Percentiles rank a stretch among this genome's conserved stretches.
phyloP scores from a whole-genome alignment of 2,797 vertebrate genomes.

The Tapirus indicus region DNA sequence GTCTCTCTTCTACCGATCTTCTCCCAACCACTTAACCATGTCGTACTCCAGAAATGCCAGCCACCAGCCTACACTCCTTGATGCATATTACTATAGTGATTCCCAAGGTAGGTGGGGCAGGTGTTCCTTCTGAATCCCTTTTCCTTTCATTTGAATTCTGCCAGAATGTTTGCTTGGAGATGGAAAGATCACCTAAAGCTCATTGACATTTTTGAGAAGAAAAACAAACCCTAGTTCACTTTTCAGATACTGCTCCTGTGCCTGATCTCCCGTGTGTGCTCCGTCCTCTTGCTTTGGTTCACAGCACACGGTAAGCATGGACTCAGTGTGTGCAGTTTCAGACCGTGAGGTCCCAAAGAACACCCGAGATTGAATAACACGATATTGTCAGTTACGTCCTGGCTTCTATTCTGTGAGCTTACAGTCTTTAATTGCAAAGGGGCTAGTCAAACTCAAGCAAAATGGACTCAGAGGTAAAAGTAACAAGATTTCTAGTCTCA shows the following conservation, averaged over 20 bases:
- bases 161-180: too few relatives aligned
- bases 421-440: neutral
- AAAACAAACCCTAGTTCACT: neutral
- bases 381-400: neutral
- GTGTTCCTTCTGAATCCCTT: too few relatives aligned
- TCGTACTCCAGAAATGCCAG: too few relatives aligned
- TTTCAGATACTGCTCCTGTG: neutral
- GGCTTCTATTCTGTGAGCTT: neutral
- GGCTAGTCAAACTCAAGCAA: neutral
- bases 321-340: too few relatives aligned
- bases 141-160: too few relatives aligned
- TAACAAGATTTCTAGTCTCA: neutral
- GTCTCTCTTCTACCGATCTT: too few relatives aligned
- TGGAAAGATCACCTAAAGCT: neutral
- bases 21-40: too few relatives aligned
- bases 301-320: neutral
- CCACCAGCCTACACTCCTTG: too few relatives aligned
- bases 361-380: neutral
- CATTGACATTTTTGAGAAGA: neutral
- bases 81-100: too few relatives aligned
- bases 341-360: neutral
- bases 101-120: too few relatives aligned
- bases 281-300: neutral
- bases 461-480: neutral
- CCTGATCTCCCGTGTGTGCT: neutral